These are phyloP conservation scores for Podilymbus podiceps DNA, from an alignment of 2,113 vertebrate genomes.

Conservation along the genomic window DNA sequence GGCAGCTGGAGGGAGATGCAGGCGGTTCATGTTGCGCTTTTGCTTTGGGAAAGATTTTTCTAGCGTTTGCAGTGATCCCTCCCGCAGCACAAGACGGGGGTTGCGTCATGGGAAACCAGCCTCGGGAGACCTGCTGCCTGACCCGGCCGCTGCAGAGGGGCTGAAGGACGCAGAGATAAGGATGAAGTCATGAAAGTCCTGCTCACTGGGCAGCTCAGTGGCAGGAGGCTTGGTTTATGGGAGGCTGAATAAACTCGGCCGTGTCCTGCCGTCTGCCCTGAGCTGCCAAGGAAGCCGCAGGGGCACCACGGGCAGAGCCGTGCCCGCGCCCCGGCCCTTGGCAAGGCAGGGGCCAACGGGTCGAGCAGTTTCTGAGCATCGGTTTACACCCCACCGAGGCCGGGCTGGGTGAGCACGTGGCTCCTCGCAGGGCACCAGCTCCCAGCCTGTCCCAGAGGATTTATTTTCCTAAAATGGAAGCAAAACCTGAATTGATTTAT, in stretches of 20 bases:
- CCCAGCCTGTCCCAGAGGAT: neutral
- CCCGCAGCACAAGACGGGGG: accelerated
- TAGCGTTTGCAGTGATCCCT: neutral
- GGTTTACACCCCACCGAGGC: neutral
- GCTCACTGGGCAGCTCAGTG: neutral
- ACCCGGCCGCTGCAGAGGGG: neutral
- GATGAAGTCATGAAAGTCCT: neutral
- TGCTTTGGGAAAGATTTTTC: neutral
- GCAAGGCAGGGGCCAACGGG: neutral
- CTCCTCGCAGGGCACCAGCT: neutral
- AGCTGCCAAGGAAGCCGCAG: neutral
- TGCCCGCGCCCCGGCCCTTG: neutral
- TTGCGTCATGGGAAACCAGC: neutral
- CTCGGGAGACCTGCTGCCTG: neutral
- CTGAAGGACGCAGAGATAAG: neutral
- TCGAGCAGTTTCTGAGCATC: accelerated
- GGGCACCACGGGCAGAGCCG: neutral
- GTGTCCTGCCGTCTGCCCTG: neutral
- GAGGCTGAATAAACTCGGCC: neutral
- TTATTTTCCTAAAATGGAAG: conserved; percentile 56
- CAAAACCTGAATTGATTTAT: conserved; percentile 36
- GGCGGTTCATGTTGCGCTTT: neutral
- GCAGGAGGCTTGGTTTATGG: neutral
- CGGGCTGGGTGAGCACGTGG: neutral
- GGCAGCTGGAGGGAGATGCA: neutral